Percentiles rank a stretch among this genome's conserved stretches.
Evolutionary conservation across 2,888 invertebrate genomes (phyloP).

Genomic region (Rutpela maculata): DNA sequence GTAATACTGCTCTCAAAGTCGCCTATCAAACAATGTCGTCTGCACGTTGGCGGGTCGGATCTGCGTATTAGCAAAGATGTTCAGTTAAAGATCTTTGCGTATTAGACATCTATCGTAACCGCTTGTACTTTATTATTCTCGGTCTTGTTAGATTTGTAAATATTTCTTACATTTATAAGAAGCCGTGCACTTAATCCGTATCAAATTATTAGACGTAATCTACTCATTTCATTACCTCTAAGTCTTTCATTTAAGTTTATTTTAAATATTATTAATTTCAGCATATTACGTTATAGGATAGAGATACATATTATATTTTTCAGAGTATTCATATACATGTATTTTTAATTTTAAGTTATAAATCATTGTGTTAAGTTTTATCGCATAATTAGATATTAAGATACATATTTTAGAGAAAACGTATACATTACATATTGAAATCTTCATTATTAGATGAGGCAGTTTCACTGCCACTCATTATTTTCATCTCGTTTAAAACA

Average conservation of each 20-base stretch:
- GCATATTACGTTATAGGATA: constrained; percentile 59
- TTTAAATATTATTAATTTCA: constrained; percentile 46
- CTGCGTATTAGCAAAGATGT: too few species aligned
- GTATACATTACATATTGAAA: constrained; percentile 34
- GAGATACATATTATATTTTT: constrained; percentile 70
- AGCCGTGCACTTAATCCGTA: constrained; percentile 57
- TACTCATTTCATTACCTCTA: constrained; percentile 67
- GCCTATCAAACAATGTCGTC: neutral
- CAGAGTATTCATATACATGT: constrained; percentile 73
- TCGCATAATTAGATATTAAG: constrained; percentile 54
- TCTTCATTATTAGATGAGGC: constrained; percentile 36
- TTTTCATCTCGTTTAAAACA: constrained; percentile 32
- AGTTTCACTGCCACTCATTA: neutral
- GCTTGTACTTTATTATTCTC: constrained; percentile 53
- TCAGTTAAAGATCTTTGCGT: too few species aligned
- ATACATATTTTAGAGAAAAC: constrained; percentile 52
- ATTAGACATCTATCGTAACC: constrained; percentile 47
- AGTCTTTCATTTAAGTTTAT: constrained; percentile 64
- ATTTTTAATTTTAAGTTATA: constrained; percentile 67
- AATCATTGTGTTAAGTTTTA: constrained; percentile 61
- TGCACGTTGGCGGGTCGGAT: neutral
- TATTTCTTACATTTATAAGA: constrained; percentile 56
- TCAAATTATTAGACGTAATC: constrained; percentile 50
- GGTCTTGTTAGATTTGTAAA: constrained; percentile 50
- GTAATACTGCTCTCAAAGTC: neutral